Evolutionary conservation across 1,140 invertebrate genomes (phyloP), one percentile per base, ranked within the genome.

Genomic region (Chymomyza costata): DNA sequence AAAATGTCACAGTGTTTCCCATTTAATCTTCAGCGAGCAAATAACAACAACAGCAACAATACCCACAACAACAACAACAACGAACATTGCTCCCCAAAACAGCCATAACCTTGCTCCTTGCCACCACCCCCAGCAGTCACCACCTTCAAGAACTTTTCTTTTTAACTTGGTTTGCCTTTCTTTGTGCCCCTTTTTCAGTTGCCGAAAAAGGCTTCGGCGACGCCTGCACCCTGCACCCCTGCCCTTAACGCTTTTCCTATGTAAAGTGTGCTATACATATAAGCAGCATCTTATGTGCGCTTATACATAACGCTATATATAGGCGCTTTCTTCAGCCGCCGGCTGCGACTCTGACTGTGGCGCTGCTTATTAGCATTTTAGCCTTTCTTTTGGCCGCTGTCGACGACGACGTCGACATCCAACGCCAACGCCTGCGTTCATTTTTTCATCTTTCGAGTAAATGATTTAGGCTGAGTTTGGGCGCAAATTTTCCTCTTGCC

Each of bases 1-100:
- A 78, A 80, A 80, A 80, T 80, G 73, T 80, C 73, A 80, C 73
- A 81, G 73, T 78, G 71, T 78, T 80, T 80, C 55, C 64, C 73
- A 80, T 80, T 80, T 80, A 80, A 80, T 80, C 73, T 80, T 53
- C 74, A 78, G 62, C 45, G 71, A 70, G 68, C 62, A 65, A 55
- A 73, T 69, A 78, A 66, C 71, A 70, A 70, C 71, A 78, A 78
- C 56, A 76, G 37, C 32, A 59, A 30, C 11, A 30, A 44, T 1
- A 18, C 30, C 43, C 8, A 7, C 28, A 15, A 11, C 44, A 8
- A 2, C 48, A 15, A 2, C 43, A 1, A 16, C 32, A 48, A 16
- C 45, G 45, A 38, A 18, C 30, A 28, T 44, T 16, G 35, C 43
- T 50, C 19, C 13, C 15, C 43, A 71, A 38, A 11, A 11, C 31